Base-by-base conservation (phyloP, 1,140 invertebrate genomes). In the Pachypeltis micranthus region DNA sequence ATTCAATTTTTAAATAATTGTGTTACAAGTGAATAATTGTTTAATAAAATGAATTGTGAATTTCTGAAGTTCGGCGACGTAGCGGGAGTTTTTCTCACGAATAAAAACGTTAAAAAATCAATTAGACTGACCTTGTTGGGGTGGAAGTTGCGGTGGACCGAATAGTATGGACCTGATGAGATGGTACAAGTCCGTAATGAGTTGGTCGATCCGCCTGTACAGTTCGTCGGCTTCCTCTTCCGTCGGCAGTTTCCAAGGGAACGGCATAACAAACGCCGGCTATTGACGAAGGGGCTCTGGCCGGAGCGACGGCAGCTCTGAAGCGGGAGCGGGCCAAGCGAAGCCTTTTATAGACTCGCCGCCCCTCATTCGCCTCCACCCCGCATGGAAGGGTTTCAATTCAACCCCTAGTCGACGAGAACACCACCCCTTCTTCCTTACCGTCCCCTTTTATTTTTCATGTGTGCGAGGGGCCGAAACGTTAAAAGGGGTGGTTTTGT, bases 131-230 rank as follows among this genome's bases (percentile, higher is more conserved):
- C 47, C 47, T 51, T 51, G 47, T 51, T 51, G 47, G 4, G 47
- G 47, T 4, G 47, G 47, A 51, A 51, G 47, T 51, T 59, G 54
- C 21, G 59, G 55, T 29, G 28, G 24, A 1, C 64, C 64, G 23
- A 65, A 29, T 21, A 65, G 2, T 2, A 65, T 26, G 27, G 44
- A 61, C 29, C 64, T 65, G 54, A 65, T 39, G 31, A 65, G 25
- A 24, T 65, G 21, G 60, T 58, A 65, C 3, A 65, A 60, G 51
- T 65, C 64, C 27, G 29, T 23, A 28, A 65, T 57, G 21, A 65
- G 60, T 31, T 61, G 59, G 27, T 65, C 58, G n/a, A 65, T 54
- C 1, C 60, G 44, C 1, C 64, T 47, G 24, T 61, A 54, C 39
- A 65, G 58, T 10, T 65, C 64, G 21, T 27, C 23, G 1, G 58